A percentile compares a stretch with the other conserved stretches of the same genome.
Conservation (phyloP, 2,797 vertebrate species). For the Denticeps clupeoides region DNA sequence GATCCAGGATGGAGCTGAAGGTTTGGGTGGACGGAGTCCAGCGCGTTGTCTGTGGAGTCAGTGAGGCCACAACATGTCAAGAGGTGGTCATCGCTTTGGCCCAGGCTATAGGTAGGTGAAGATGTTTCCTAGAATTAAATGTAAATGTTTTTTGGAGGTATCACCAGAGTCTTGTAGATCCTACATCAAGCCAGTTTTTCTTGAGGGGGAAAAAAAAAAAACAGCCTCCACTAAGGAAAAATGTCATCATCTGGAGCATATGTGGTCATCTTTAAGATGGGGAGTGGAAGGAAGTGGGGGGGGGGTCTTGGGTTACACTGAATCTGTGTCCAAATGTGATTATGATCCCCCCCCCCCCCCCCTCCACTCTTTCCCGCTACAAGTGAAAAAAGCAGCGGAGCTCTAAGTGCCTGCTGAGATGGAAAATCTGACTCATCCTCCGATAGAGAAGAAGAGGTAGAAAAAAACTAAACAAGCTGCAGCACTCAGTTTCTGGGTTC, state of each 20-base stretch:
- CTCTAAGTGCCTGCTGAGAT: slow-evolving; percentile 34
- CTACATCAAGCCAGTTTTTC: too few relatives aligned
- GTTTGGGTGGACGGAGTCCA: slow-evolving; percentile 98
- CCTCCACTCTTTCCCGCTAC: slow-evolving; percentile 38
- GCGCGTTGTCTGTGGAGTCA: slow-evolving; percentile 94
- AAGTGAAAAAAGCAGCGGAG: slow-evolving; percentile 36
- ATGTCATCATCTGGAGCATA: background rate
- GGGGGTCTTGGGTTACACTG: slow-evolving; percentile 21
- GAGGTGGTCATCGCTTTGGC: slow-evolving; percentile 98
- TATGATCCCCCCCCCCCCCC: slow-evolving; percentile 21
- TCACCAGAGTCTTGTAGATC: too few relatives aligned
- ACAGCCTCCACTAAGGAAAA: too few relatives aligned
- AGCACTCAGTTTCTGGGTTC: too few relatives aligned
- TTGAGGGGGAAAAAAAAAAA: too few relatives aligned
- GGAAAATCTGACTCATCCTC: slow-evolving; percentile 64
- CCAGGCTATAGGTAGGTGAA: slow-evolving; percentile 82
- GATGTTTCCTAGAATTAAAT: background rate
- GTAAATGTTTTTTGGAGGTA: background rate
- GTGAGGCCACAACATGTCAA: slow-evolving; percentile 94
- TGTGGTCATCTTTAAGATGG: slow-evolving; percentile 1
- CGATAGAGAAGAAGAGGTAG: slow-evolving; percentile 43
- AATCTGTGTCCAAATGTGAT: slow-evolving; percentile 6
- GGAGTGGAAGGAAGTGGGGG: too few relatives aligned
- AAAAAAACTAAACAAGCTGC: too few relatives aligned
- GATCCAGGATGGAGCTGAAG: slow-evolving; percentile 89